Percentiles rank a stretch among this genome's conserved stretches.
These are phyloP conservation scores for Nannospalax galili DNA, from an alignment of 2,113 vertebrate species.

Conservation along the genomic window DNA sequence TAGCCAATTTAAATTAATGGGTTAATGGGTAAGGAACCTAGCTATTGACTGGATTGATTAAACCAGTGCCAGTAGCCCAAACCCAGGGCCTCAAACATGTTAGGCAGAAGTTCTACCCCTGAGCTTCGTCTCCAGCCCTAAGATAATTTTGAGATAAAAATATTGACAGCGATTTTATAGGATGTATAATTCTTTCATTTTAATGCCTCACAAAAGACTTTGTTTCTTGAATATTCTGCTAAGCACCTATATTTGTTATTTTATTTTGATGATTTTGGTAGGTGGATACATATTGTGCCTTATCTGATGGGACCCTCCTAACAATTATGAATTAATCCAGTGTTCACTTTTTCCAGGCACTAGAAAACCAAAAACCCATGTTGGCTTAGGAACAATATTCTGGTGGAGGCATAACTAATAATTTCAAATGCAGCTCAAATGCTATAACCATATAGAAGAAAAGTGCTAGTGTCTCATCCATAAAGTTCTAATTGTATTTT, in stretches of 20 bases:
- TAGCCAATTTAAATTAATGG: constrained; percentile 24
- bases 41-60: neutral
- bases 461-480: neutral
- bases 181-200: constrained; percentile 29
- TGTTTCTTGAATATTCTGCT: constrained; percentile 3
- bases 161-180: constrained; percentile 37
- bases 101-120: neutral
- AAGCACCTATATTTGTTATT: neutral
- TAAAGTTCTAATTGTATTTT: constrained; percentile 33
- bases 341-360: constrained; percentile 2
- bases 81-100: neutral
- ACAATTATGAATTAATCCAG: constrained; percentile 39
- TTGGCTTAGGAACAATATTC: constrained; percentile 13
- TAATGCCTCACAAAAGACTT: neutral
- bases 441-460: constrained; percentile 30
- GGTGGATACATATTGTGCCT: neutral
- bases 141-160: constrained; percentile 40
- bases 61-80: neutral
- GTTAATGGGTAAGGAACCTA: constrained; percentile 25
- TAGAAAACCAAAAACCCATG: constrained; percentile 45
- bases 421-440: no score
- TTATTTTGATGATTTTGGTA: constrained; percentile 60
- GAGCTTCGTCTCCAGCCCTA: neutral
- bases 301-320: constrained; percentile 23
- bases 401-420: constrained; percentile 37